Base-by-base conservation (phyloP, 2,797 vertebrate species). In the Diglossa cyanea region DNA sequence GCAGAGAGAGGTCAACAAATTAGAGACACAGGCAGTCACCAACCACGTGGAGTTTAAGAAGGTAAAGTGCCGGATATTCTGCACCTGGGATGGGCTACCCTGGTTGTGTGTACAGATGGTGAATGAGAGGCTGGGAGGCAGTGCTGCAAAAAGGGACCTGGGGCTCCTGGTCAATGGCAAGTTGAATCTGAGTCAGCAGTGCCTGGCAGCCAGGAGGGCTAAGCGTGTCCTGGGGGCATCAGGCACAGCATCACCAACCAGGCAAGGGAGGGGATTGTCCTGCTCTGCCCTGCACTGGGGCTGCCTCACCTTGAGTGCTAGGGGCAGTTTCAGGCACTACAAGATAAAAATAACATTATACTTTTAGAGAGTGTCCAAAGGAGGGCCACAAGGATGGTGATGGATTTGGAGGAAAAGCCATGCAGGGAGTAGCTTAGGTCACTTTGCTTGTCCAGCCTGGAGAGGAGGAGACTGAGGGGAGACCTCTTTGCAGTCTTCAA, bases 261-360 rank as follows among this genome's bases (percentile, higher is more conserved):
- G 14, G 45, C 9, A 76, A 70, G 28, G 28, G 30, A 51, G 14
- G 31, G 16, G 15, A 71, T 1, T 71, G 65, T 65, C 25, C 39
- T 0, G 0, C 39, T 45, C 44, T 68, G 33, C 30, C 40, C 51
- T 71, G 51, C 12, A 2, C 33, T 65, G 21, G 4, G 8, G 6
- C 0, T 0, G 58, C 39, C 39, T 58, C 58, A 53, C 2, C 18
- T 65, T 0, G 0, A 6, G 33, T 19, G 6, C 33, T 71, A 25
- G 9, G 8, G 11, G 4, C 7, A 58, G 14, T 26, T 57, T 58
- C 28, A 37, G 39, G 17, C 21, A 24, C 12, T 20, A n/a, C 12
- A 53, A 65, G 10, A 14, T 24, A 40, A 83, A 65, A 71, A 65
- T 15, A 11, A 4, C n/a, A 17, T 17, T 26, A 26, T 9, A 2